phyloP scores from a whole-genome alignment of 2,888 invertebrate genomes.

The Eupithecia vulgata region DNA sequence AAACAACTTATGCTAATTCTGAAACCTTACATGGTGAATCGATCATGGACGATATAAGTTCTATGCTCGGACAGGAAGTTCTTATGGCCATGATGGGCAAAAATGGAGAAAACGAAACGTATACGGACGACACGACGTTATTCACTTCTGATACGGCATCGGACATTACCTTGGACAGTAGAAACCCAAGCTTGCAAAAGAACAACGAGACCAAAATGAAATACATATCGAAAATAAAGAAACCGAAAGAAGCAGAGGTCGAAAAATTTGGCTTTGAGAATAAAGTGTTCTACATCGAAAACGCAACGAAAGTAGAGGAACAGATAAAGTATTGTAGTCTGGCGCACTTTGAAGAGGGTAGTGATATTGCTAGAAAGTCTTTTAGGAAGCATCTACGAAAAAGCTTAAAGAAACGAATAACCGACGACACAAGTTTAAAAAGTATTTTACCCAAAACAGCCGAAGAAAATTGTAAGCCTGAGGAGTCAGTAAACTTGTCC shows the following conservation, averaged over 20 bases:
- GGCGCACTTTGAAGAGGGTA: slow-evolving; percentile 92
- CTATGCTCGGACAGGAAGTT: slow-evolving; percentile 88
- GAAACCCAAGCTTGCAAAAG: slow-evolving; percentile 83
- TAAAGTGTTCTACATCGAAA: slow-evolving; percentile 86
- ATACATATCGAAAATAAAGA: slow-evolving; percentile 78
- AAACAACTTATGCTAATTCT: slow-evolving; percentile 87
- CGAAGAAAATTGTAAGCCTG: slow-evolving; percentile 60
- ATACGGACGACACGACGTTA: slow-evolving; percentile 88
- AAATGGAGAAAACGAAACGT: slow-evolving; percentile 86
- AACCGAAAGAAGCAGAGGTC: slow-evolving; percentile 73
- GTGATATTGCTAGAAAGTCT: slow-evolving; percentile 91
- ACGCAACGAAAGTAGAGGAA: slow-evolving; percentile 79
- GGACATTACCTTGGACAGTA: slow-evolving; percentile 78
- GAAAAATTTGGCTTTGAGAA: slow-evolving; percentile 89
- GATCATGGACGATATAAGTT: slow-evolving; percentile 91
- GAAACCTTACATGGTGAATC: slow-evolving; percentile 91
- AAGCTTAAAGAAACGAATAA: slow-evolving; percentile 73
- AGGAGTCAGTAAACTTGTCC: slow-evolving; percentile 39
- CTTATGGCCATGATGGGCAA: slow-evolving; percentile 87
- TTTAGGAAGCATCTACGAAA: slow-evolving; percentile 84
- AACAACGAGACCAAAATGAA: slow-evolving; percentile 85
- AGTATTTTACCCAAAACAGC: slow-evolving; percentile 67
- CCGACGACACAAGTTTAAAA: slow-evolving; percentile 65
- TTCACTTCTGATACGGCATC: slow-evolving; percentile 85
- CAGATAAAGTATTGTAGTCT: slow-evolving; percentile 90